A percentile compares a stretch with the other conserved stretches of the same genome.
Conservation (phyloP, 1,140 invertebrate species). For the Lepeophtheirus salmonis region DNA sequence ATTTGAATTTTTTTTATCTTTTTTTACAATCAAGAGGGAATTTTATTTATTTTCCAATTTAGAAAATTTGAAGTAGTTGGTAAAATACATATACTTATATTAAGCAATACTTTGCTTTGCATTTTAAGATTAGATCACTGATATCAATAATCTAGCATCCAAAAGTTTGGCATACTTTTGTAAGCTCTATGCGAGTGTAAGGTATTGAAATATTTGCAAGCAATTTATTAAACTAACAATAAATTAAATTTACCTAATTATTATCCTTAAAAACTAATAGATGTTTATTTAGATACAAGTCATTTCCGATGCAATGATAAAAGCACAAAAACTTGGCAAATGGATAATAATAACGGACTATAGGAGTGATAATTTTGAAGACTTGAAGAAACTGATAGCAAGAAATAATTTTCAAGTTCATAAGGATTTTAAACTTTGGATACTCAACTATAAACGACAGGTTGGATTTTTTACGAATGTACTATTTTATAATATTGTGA, state of each 20-base stretch:
- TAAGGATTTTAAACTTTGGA: neutral
- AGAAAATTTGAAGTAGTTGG: too few species aligned
- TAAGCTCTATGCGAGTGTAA: neutral
- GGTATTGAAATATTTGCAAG: too few species aligned
- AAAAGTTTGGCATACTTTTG: neutral
- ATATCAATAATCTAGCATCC: neutral
- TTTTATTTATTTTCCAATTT: too few species aligned
- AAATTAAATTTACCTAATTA: neutral
- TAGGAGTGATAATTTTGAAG: neutral
- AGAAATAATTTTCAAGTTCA: neutral
- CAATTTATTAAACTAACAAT: neutral
- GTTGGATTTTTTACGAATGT: neutral
- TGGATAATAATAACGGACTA: neutral
- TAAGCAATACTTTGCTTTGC: neutral
- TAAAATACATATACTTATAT: too few species aligned
- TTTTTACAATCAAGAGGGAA: too few species aligned
- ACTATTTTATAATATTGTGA: neutral
- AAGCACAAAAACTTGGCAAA: neutral
- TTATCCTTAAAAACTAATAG: too few species aligned
- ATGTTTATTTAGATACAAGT: neutral
- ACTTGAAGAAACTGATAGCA: neutral
- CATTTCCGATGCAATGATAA: neutral
- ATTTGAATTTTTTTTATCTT: too few species aligned
- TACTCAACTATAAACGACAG: neutral
- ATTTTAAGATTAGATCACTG: neutral